Evolutionary conservation across 2,888 invertebrate genomes (phyloP).

Genomic region (Galeruca laticollis): DNA sequence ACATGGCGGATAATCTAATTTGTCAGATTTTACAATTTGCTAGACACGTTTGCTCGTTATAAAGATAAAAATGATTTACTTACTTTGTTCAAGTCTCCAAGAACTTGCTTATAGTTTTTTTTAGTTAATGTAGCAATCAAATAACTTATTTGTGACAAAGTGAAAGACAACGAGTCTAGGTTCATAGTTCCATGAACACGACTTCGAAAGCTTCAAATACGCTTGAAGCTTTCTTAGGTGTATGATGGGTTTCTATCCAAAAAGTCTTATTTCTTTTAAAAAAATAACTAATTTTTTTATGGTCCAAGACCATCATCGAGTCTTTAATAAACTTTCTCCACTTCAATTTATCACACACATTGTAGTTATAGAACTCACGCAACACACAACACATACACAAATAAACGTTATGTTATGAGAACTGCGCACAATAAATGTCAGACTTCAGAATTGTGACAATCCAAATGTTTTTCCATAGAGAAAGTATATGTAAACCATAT

Average conservation of each 20-base stretch:
- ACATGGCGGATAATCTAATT: constrained; percentile 57
- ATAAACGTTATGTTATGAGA: constrained; percentile 24
- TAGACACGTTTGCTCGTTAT: constrained; percentile 30
- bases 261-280: constrained; percentile 65
- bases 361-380: constrained; percentile 51
- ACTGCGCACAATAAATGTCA: constrained; percentile 35
- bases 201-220: constrained; percentile 95
- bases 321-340: constrained; percentile 62
- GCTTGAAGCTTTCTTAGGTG: constrained; percentile 92
- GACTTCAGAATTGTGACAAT: constrained; percentile 24
- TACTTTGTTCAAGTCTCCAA: constrained; percentile 91
- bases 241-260: constrained; percentile 75
- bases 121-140: constrained; percentile 95
- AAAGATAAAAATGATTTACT: constrained; percentile 64
- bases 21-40: constrained; percentile 50
- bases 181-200: constrained; percentile 92
- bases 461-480: constrained; percentile 5
- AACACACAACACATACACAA: constrained; percentile 56
- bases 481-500: no score
- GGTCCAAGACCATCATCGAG: constrained; percentile 69
- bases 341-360: constrained; percentile 61
- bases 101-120: constrained; percentile 93
- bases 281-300: constrained; percentile 65
- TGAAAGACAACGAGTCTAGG: constrained; percentile 98
- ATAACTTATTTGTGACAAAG: constrained; percentile 98